phyloP scores from a whole-genome alignment of 2,888 invertebrate genomes.

The Acanthopleura granulata region DNA sequence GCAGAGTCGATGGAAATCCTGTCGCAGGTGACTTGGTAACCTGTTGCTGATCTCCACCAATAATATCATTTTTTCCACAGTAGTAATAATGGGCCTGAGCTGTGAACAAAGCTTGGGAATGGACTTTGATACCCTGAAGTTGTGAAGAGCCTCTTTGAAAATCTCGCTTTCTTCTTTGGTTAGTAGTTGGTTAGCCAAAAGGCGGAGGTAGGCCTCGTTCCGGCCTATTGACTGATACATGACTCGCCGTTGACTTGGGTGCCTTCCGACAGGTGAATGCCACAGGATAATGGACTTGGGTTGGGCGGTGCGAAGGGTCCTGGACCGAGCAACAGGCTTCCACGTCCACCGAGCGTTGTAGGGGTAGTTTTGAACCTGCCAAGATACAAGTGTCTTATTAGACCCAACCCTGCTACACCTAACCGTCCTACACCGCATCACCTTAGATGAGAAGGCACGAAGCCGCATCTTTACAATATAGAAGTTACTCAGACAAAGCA shows the following conservation, averaged over 20 bases:
- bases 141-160: constrained; percentile 51
- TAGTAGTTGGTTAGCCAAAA: constrained; percentile 50
- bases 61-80: constrained; percentile 52
- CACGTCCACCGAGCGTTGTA: constrained; percentile 38
- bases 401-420: background rate
- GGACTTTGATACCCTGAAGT: constrained; percentile 52
- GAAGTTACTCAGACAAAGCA: too few species aligned
- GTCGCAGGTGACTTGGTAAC: constrained; percentile 44
- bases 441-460: background rate
- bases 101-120: constrained; percentile 50
- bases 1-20: constrained; percentile 56
- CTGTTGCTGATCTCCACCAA: constrained; percentile 50
- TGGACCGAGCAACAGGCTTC: constrained; percentile 38
- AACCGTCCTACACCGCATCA: constrained; percentile 2
- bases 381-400: constrained; percentile 25
- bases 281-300: background rate
- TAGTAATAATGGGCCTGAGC: constrained; percentile 47
- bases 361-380: constrained; percentile 40
- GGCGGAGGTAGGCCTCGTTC: constrained; percentile 45
- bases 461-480: background rate
- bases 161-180: constrained; percentile 41
- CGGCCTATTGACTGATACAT: constrained; percentile 24
- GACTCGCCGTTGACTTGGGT: background rate
- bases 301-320: background rate
- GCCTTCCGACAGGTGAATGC: background rate